Base-by-base conservation (phyloP, 1,140 invertebrate genomes). In the Leguminivora glycinivorella region DNA sequence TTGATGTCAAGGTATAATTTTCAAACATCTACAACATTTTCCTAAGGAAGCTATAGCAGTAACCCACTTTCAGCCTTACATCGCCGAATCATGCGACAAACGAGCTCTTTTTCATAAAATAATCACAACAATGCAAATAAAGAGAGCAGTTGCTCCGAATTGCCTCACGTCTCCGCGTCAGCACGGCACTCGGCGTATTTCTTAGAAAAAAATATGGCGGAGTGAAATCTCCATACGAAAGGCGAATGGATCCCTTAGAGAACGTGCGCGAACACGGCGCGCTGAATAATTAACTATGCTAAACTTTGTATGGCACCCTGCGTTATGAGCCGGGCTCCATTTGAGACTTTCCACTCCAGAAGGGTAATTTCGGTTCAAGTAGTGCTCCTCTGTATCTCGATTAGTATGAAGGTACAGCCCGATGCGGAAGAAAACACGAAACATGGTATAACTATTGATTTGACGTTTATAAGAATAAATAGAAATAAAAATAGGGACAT, bases 261-360 rank as follows among this genome's bases (percentile, higher is more conserved):
- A 72, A 58, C 69, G 66, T 70, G 67, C 52, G 71, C 68, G 69
- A 73, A 73, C 72, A 76, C 70, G 68, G 70, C 9, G 67, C 31
- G 70, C 63, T 83, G 77, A 80, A 81, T 83, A 78, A 81, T 81
- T 81, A 75, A 81, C 70, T 68, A 58, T 70, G 77, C 34, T 71
- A 74, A 75, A 75, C 76, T 81, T 79, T 80, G 77, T 72, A 69
- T 69, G 56, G 38, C 63, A 66, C 69, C 71, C 58, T 56, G 56
- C 40, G 25, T 63, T 69, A 75, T 77, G 75, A 78, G 72, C 70
- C 58, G 71, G 68, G 70, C 72, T 71, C 56, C 47, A 67, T 77
- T 77, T 75, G n/a, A n/a, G n/a, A n/a, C n/a, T n/a, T n/a, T n/a
- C n/a, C n/a, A n/a, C n/a, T n/a, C n/a, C n/a, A n/a, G n/a, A n/a